Conservation (phyloP, 2,888 invertebrate species). For the Panorpa germanica region DNA sequence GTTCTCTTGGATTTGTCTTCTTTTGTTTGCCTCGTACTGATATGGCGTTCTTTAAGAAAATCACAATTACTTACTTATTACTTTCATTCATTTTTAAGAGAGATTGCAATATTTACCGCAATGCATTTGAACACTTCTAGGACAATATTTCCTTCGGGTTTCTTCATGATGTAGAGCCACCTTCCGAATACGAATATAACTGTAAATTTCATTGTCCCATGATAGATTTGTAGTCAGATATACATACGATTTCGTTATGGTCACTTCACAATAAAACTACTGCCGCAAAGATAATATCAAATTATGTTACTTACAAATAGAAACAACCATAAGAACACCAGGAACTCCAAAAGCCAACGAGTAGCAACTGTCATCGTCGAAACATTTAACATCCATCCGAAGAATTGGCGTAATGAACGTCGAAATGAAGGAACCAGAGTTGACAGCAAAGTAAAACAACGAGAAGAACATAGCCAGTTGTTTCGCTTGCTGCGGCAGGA, state of each 20-base stretch:
- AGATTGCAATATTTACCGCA: constrained; percentile 28
- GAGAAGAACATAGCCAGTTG: constrained; percentile 55
- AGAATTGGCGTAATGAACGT: constrained; percentile 56
- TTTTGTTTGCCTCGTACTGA: constrained; percentile 22
- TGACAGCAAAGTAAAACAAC: constrained; percentile 50
- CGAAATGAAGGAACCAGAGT: constrained; percentile 49
- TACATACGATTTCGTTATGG: constrained; percentile 8
- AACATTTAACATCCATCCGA: constrained; percentile 43
- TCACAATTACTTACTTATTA: constrained; percentile 4
- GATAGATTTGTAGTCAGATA: neutral
- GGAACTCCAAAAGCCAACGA: constrained; percentile 61
- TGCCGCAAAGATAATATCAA: constrained; percentile 5
- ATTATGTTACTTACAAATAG: constrained; percentile 34
- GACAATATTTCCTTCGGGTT: constrained; percentile 50
- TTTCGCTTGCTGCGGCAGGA: constrained; percentile 37
- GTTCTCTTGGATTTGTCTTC: constrained; percentile 32
- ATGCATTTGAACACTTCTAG: constrained; percentile 43
- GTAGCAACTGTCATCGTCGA: constrained; percentile 45
- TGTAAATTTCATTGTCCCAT: constrained; percentile 21
- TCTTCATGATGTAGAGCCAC: constrained; percentile 38
- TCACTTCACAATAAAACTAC: constrained; percentile 11
- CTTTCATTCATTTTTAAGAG: neutral
- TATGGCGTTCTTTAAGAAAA: constrained; percentile 27
- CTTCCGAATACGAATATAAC: constrained; percentile 53
- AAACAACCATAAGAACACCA: constrained; percentile 46